phyloP scores from a whole-genome alignment of 2,888 invertebrate genomes.

The Labia minor region DNA sequence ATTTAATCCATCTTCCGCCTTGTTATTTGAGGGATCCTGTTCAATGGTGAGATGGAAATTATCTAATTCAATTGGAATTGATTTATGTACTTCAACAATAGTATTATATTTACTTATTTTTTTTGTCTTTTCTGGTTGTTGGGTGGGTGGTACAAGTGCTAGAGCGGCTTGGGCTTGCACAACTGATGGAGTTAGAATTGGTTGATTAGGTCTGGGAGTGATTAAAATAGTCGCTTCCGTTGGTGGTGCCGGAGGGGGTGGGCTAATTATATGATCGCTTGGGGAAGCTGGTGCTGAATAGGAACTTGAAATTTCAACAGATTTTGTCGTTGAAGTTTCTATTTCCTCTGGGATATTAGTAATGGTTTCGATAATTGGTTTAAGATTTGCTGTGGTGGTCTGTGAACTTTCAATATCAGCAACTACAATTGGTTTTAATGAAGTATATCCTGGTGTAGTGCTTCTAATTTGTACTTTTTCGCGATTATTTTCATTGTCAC shows the following conservation, averaged over 20 bases:
- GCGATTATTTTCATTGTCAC: neutral
- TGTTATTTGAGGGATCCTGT: neutral
- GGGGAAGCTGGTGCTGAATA: constrained; percentile 14
- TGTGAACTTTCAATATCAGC: constrained; percentile 18
- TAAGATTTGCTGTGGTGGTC: neutral
- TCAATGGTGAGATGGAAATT: constrained; percentile 27
- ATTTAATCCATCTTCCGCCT: neutral
- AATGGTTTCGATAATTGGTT: constrained; percentile 17
- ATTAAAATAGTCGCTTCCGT: constrained; percentile 16
- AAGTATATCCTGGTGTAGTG: constrained; percentile 17
- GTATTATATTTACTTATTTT: constrained; percentile 35
- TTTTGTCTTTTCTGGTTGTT: neutral
- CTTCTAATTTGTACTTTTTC: neutral
- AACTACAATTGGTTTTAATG: constrained; percentile 26
- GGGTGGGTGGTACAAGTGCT: neutral
- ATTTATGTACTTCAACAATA: constrained; percentile 53
- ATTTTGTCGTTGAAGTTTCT: neutral
- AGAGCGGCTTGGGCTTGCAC: constrained; percentile 15
- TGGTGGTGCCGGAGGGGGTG: constrained; percentile 14
- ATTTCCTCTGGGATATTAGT: neutral
- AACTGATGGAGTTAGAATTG: constrained; percentile 16
- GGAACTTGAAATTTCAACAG: constrained; percentile 13
- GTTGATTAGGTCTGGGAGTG: constrained; percentile 17
- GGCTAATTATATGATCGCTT: neutral
- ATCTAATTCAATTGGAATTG: constrained; percentile 44